These are phyloP conservation scores for Agrypnia vestita DNA, from an alignment of 1,140 invertebrate genomes.

Conservation along the genomic window DNA sequence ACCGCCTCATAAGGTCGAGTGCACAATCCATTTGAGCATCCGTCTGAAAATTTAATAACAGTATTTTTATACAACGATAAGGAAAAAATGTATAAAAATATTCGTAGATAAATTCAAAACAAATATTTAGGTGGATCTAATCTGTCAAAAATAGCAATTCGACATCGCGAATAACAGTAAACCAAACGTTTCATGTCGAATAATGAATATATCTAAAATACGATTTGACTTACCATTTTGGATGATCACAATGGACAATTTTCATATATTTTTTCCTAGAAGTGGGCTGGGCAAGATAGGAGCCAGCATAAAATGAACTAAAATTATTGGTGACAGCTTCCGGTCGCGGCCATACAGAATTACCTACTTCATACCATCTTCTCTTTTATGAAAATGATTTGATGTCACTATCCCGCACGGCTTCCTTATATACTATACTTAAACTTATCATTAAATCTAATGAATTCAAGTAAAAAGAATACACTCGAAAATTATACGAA, in stretches of 20 bases:
- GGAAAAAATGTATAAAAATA: background rate
- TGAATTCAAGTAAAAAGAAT: background rate
- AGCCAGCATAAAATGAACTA: slow-evolving; percentile 44
- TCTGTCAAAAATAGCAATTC: slow-evolving; percentile 34
- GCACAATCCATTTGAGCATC: slow-evolving; percentile 99
- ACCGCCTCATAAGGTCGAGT: slow-evolving; percentile 97
- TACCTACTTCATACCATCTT: background rate
- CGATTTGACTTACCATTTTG: slow-evolving; percentile 46
- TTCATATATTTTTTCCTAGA: slow-evolving; percentile 42
- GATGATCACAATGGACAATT: slow-evolving; percentile 43
- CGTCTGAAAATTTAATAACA: slow-evolving; percentile 78
- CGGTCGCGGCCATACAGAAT: slow-evolving; percentile 45
- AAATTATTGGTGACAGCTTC: slow-evolving; percentile 55
- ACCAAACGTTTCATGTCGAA: slow-evolving; percentile 4
- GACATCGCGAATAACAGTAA: slow-evolving; percentile 27
- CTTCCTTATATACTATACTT: slow-evolving; percentile 21
- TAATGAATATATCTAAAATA: slow-evolving; percentile 2
- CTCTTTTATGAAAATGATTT: slow-evolving; percentile 10
- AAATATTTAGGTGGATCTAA: slow-evolving; percentile 28
- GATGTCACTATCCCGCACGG: background rate
- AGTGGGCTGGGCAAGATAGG: slow-evolving; percentile 53
- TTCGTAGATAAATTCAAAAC: slow-evolving; percentile 19
- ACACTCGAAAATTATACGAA: background rate
- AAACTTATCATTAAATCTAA: background rate
- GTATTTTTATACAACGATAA: slow-evolving; percentile 36